phyloP scores from a whole-genome alignment of 2,888 invertebrate genomes.

The Drosophila barbarae region DNA sequence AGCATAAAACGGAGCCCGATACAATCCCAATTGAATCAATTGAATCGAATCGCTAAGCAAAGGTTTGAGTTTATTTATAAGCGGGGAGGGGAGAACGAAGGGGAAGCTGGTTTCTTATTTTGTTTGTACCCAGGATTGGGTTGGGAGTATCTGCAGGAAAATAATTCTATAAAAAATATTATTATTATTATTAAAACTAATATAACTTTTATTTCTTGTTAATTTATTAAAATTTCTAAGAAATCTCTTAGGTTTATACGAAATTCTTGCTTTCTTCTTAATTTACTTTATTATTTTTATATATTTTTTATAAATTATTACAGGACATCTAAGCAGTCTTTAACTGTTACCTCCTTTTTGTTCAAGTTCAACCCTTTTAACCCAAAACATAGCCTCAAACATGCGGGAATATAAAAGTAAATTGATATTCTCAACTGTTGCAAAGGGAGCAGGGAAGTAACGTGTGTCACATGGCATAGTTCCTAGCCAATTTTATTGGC shows the following conservation, averaged over 20 bases:
- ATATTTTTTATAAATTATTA: not conserved
- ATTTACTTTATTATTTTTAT: too few species aligned
- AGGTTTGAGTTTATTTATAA: constrained; percentile 40
- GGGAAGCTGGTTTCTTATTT: constrained; percentile 10
- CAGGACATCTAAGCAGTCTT: not conserved
- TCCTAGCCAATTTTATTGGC: constrained; percentile 25
- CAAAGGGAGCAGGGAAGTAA: constrained; percentile 1
- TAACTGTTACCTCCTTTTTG: not conserved
- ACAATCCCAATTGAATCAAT: constrained; percentile 74
- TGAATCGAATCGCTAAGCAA: constrained; percentile 72
- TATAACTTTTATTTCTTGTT: too few species aligned
- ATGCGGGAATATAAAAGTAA: constrained; percentile 65
- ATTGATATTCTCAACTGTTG: constrained; percentile 73
- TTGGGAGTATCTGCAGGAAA: not conserved
- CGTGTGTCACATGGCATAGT: constrained; percentile 8
- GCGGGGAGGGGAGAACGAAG: not conserved
- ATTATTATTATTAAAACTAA: too few species aligned
- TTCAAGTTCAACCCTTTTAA: constrained; percentile 19
- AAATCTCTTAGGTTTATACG: too few species aligned
- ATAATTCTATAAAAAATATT: not conserved
- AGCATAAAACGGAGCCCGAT: constrained; percentile 69
- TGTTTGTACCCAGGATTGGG: not conserved
- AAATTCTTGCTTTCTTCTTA: too few species aligned
- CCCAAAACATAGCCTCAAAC: constrained; percentile 52
- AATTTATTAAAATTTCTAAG: too few species aligned